Evolutionary conservation across 2,888 invertebrate genomes (phyloP).

Genomic region (Epirrhoe alternata): DNA sequence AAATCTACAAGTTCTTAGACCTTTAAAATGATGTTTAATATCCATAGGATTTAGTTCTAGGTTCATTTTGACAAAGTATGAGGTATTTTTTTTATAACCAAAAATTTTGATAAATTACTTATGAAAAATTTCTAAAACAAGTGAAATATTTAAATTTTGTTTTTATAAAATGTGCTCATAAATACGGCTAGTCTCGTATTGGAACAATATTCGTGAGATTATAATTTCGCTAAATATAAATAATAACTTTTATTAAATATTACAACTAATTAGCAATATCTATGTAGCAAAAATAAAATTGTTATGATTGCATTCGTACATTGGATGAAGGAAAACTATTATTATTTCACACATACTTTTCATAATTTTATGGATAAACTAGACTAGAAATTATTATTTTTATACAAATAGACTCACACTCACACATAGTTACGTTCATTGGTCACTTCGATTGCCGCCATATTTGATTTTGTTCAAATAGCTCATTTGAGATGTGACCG

Average conservation of each 20-base stretch:
- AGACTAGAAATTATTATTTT: background rate
- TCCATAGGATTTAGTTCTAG: background rate
- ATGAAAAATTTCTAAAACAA: slow-evolving; percentile 7
- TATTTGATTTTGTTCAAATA: background rate
- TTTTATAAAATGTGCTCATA: slow-evolving; percentile 26
- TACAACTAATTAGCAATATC: slow-evolving; percentile 48
- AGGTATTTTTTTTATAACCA: background rate
- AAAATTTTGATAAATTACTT: background rate
- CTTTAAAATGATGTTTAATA: background rate
- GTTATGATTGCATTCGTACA: slow-evolving; percentile 18
- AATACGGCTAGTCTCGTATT: slow-evolving; percentile 29
- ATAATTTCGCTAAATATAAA: slow-evolving; percentile 58
- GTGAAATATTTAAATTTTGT: slow-evolving; percentile 13
- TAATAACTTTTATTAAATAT: slow-evolving; percentile 50
- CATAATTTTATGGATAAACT: background rate
- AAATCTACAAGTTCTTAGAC: background rate
- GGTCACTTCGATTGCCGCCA: background rate
- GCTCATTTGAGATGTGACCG: background rate
- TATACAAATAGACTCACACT: too few relatives aligned
- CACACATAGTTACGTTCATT: background rate
- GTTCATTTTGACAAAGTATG: background rate
- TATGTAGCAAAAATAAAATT: slow-evolving; percentile 37
- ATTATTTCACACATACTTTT: background rate
- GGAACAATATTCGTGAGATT: slow-evolving; percentile 49
- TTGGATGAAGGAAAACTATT: slow-evolving; percentile 1